These are phyloP conservation scores for Ctenodactylus gundi DNA, from an alignment of 2,113 vertebrate genomes.

Conservation along the genomic window DNA sequence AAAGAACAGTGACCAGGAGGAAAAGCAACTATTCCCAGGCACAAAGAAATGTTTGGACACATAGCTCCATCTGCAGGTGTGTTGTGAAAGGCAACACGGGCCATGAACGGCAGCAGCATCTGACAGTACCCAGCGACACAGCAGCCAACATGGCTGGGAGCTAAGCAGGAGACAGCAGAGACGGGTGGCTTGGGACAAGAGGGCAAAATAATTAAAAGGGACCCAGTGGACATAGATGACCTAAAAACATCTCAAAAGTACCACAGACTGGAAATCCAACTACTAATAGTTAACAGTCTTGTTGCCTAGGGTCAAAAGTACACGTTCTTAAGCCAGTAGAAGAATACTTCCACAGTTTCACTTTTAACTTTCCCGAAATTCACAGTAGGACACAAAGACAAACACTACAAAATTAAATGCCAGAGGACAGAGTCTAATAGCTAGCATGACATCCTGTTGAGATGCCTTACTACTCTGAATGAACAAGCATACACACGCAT, in stretches of 20 bases:
- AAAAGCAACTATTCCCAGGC: not conserved
- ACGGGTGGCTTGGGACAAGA: not conserved
- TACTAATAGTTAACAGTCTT: not conserved
- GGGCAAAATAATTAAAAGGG: not conserved
- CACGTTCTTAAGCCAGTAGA: not conserved
- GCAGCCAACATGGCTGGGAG: not conserved
- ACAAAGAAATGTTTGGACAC: not conserved
- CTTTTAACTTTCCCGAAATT: not conserved
- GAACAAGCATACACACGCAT: too few relatives aligned
- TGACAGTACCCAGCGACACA: not conserved
- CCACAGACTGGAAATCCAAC: not conserved
- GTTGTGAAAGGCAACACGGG: too few relatives aligned
- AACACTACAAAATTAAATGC: not conserved
- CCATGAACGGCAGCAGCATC: too few relatives aligned
- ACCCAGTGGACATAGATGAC: not conserved
- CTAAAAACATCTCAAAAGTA: not conserved
- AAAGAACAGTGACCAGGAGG: not conserved
- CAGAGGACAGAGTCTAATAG: not conserved
- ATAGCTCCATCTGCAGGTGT: not conserved
- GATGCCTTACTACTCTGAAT: too few relatives aligned
- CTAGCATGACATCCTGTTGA: not conserved
- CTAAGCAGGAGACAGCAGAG: not conserved
- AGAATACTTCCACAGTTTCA: not conserved
- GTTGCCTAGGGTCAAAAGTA: conserved; percentile 5
- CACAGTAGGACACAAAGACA: not conserved